phyloP scores from a whole-genome alignment of 2,888 invertebrate species.

The Petrophora chlorosata region DNA sequence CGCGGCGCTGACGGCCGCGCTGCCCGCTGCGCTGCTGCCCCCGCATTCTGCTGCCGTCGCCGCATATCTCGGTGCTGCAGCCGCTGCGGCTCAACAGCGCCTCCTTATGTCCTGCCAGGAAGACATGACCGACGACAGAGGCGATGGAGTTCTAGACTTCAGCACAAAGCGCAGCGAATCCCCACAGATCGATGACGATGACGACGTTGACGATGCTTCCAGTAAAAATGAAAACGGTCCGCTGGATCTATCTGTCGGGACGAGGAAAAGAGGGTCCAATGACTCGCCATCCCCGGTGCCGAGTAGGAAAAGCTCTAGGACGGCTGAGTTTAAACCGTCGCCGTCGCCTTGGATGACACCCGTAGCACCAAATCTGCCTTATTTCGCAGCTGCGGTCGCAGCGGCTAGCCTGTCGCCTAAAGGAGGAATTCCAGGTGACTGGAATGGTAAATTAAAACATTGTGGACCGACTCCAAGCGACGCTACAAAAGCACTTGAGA shows the following conservation, averaged over 20 bases:
- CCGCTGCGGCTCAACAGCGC: conserved; percentile 89
- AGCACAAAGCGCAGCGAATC: conserved; percentile 88
- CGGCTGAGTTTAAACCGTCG: conserved; percentile 87
- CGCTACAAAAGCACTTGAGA: conserved; percentile 94
- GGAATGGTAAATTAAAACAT: conserved; percentile 92
- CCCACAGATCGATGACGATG: conserved; percentile 73
- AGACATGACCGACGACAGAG: conserved; percentile 86
- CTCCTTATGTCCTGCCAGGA: conserved; percentile 91
- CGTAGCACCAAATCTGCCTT: conserved; percentile 90
- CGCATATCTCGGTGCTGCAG: conserved; percentile 89
- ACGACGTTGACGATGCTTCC: conserved; percentile 88
- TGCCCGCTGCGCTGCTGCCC: conserved; percentile 89
- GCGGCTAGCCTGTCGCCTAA: conserved; percentile 90
- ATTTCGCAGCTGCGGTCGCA: conserved; percentile 91
- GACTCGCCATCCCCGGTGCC: conserved; percentile 85
- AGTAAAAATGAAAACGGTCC: conserved; percentile 89
- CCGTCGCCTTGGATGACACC: conserved; percentile 92
- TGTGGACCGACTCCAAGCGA: conserved; percentile 88
- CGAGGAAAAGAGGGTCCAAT: conserved; percentile 88
- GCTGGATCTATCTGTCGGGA: conserved; percentile 90
- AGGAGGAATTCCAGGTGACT: conserved; percentile 84
- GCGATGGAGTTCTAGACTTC: conserved; percentile 89
- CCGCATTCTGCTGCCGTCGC: conserved; percentile 93
- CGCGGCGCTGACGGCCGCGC: conserved; percentile 86
- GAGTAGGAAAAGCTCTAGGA: conserved; percentile 86